Evolutionary conservation across 2,888 invertebrate species (phyloP).

Genomic region (Plagiodera versicolora): DNA sequence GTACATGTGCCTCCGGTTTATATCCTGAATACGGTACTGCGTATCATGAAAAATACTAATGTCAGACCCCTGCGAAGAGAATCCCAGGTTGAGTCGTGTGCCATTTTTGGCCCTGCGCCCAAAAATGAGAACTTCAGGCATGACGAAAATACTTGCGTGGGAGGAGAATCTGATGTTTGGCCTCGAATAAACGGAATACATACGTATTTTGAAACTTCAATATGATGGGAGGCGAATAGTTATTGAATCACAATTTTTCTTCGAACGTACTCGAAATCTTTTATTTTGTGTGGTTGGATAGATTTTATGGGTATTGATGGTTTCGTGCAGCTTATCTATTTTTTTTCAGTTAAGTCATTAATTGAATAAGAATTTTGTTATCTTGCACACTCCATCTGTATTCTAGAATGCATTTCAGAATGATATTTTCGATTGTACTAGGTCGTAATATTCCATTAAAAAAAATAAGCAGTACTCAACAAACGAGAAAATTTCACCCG

Average conservation of each 20-base stretch:
- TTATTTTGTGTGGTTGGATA: no score
- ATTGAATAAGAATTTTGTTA: no score
- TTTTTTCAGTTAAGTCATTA: no score
- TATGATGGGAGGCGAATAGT: not conserved
- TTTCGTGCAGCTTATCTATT: no score
- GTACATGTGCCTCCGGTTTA: not conserved
- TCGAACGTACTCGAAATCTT: no score
- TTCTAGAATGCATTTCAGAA: no score
- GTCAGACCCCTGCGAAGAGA: conserved; percentile 37
- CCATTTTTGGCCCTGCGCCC: conserved; percentile 43
- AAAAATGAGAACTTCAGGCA: conserved; percentile 32
- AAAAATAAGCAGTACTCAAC: no score
- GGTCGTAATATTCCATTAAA: no score
- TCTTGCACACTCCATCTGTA: no score
- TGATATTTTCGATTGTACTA: no score
- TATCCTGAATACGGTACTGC: not conserved
- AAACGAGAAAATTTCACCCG: no score
- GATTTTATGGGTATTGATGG: no score
- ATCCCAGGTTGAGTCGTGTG: conserved; percentile 42
- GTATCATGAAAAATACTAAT: not conserved
- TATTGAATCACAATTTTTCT: not conserved
- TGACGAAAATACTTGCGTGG: conserved; percentile 46
- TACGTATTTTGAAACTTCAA: not conserved
- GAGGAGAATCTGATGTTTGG: conserved; percentile 34
- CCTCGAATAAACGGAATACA: conserved; percentile 27